phyloP scores from a whole-genome alignment of 1,140 invertebrate species.

The Eciton burchellii region DNA sequence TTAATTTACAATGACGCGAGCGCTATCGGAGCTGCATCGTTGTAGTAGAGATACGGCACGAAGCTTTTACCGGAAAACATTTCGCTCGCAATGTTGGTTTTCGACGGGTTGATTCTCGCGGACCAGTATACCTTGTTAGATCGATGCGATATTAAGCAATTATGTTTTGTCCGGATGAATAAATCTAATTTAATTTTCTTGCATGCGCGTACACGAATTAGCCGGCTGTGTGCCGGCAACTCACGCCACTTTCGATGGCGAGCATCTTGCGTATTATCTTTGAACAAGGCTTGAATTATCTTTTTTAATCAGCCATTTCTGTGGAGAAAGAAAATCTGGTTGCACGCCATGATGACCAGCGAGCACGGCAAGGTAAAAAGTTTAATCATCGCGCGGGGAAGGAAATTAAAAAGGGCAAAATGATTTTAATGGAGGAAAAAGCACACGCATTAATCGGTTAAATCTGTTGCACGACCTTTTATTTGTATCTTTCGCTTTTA shows the following conservation, averaged over 20 bases:
- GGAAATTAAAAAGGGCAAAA: background rate
- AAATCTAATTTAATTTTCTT: conserved; percentile 35
- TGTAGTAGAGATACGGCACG: conserved; percentile 46
- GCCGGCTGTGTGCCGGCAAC: background rate
- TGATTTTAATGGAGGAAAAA: conserved; percentile 8
- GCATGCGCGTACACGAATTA: background rate
- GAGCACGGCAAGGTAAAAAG: background rate
- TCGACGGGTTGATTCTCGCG: background rate
- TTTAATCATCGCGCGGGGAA: background rate
- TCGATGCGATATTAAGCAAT: conserved; percentile 31
- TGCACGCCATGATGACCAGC: background rate
- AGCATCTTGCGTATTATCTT: conserved; percentile 7
- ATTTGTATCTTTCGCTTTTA: conserved; percentile 12
- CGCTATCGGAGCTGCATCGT: background rate
- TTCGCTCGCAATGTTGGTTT: conserved; percentile 9
- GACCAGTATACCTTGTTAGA: conserved; percentile 26
- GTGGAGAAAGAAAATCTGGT: background rate
- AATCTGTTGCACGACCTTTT: no score
- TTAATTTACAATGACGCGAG: conserved; percentile 44
- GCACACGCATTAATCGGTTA: conserved; percentile 36
- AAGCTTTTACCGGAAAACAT: conserved; percentile 51
- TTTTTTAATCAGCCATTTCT: background rate
- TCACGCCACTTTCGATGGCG: background rate
- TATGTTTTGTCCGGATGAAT: conserved; percentile 6
- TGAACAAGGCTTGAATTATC: background rate